Conservation (phyloP, 1,140 invertebrate species). For the Zaprionus africanus region DNA sequence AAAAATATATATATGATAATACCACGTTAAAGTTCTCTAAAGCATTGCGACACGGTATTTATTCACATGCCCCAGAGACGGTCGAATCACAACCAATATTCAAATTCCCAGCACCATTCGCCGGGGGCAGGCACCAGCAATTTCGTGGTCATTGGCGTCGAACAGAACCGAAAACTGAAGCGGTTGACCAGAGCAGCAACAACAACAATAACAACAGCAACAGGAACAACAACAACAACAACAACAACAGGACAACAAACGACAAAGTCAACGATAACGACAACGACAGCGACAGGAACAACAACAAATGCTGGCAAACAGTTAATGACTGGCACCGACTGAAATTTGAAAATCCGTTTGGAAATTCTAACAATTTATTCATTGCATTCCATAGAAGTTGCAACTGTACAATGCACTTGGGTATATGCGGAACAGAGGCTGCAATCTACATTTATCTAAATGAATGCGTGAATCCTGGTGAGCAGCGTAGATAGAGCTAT, state of each 20-base stretch:
- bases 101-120: constrained; percentile 1
- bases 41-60: neutral
- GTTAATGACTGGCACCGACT: constrained; percentile 50
- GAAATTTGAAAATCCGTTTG: constrained; percentile 17
- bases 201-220: constrained; percentile 36
- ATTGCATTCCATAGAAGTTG: neutral
- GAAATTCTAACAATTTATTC: constrained; percentile 10
- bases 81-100: constrained; percentile 10
- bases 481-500: neutral
- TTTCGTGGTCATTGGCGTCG: constrained; percentile 72
- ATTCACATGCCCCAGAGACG: neutral
- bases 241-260: neutral
- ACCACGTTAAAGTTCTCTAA: neutral
- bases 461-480: neutral
- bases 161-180: constrained; percentile 41
- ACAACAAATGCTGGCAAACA: neutral
- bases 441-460: neutral
- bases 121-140: constrained; percentile 57
- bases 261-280: neutral
- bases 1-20: too few species aligned
- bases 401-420: neutral
- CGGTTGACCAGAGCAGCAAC: constrained; percentile 28
- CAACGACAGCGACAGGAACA: neutral
- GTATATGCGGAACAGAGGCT: neutral
- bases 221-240: neutral